These are phyloP conservation scores for Drosophila hamatofila DNA, from an alignment of 2,888 invertebrate species.

Conservation along the genomic window DNA sequence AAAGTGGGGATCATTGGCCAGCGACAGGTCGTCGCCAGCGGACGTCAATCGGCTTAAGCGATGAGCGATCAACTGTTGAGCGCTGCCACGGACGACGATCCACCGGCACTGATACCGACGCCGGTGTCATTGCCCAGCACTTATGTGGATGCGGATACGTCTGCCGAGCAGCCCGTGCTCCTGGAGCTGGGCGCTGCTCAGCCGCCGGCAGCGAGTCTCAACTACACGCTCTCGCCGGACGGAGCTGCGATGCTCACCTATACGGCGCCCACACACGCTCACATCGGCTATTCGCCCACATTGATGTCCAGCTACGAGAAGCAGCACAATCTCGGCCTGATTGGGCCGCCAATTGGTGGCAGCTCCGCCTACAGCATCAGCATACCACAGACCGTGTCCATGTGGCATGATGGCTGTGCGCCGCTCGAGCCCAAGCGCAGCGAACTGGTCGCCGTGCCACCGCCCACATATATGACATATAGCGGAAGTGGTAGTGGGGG, in stretches of 20 bases:
- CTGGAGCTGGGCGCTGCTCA: constrained; percentile 73
- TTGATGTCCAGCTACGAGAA: constrained; percentile 62
- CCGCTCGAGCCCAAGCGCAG: constrained; percentile 48
- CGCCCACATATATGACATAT: constrained; percentile 78
- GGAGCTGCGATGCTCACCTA: constrained; percentile 51
- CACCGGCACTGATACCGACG: constrained; percentile 64
- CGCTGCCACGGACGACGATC: constrained; percentile 54
- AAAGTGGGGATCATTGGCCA: constrained; percentile 61
- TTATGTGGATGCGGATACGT: constrained; percentile 65
- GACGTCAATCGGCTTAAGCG: constrained; percentile 67
- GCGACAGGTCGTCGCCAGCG: constrained; percentile 27
- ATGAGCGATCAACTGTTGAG: constrained; percentile 79
- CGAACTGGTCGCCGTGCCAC: constrained; percentile 74
- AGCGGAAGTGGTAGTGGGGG: constrained; percentile 22
- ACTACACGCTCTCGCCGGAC: constrained; percentile 58
- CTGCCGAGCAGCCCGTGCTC: constrained; percentile 75
- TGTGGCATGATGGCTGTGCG: constrained; percentile 67
- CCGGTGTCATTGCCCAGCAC: constrained; percentile 47
- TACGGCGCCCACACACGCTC: constrained; percentile 30
- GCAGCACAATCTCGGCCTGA: constrained; percentile 31
- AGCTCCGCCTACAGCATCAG: constrained; percentile 54
- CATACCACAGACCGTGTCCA: constrained; percentile 82
- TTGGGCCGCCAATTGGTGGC: constrained; percentile 25
- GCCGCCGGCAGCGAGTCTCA: constrained; percentile 40
- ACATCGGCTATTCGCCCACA: constrained; percentile 57